phyloP scores from a whole-genome alignment of 2,888 invertebrate species.

The Microplitis manilae region DNA sequence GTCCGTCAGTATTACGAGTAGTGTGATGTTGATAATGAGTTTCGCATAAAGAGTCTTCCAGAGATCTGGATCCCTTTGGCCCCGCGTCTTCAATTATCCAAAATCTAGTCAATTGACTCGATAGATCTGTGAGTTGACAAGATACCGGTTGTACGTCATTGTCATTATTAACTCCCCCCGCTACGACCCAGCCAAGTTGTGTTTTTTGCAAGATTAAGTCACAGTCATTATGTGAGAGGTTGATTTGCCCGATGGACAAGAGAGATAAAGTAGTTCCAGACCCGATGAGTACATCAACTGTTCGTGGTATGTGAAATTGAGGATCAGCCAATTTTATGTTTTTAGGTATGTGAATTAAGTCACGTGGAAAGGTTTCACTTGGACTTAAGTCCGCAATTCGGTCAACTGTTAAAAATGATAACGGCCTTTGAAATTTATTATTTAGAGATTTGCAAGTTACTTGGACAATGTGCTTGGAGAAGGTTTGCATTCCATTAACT shows the following conservation, averaged over 20 bases:
- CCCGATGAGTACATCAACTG: constrained; percentile 29
- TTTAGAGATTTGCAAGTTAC: constrained; percentile 4
- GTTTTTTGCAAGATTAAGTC: constrained; percentile 44
- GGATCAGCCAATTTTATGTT: constrained; percentile 29
- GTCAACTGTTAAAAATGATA: constrained; percentile 9
- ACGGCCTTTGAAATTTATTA: constrained; percentile 18
- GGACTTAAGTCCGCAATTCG: constrained; percentile 40
- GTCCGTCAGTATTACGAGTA: constrained; percentile 29
- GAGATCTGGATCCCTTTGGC: neutral
- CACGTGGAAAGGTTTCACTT: constrained; percentile 42
- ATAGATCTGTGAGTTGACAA: neutral
- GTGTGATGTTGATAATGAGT: constrained; percentile 33
- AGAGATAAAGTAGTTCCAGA: constrained; percentile 32
- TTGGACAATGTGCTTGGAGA: constrained; percentile 26
- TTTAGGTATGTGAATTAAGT: constrained; percentile 19
- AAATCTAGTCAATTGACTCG: too few relatives aligned
- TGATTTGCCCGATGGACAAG: constrained; percentile 35
- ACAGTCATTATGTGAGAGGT: constrained; percentile 29
- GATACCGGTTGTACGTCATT: neutral
- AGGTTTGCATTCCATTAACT: constrained; percentile 27
- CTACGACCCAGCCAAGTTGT: constrained; percentile 47
- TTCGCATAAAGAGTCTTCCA: constrained; percentile 40
- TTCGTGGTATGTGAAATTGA: constrained; percentile 31
- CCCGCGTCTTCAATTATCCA: constrained; percentile 38
- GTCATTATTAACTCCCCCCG: constrained; percentile 39